A percentile compares a stretch with the other conserved stretches of the same genome.
These are phyloP conservation scores for Palaemon carinicauda DNA, from an alignment of 1,140 invertebrate genomes.

Conservation along the genomic window DNA sequence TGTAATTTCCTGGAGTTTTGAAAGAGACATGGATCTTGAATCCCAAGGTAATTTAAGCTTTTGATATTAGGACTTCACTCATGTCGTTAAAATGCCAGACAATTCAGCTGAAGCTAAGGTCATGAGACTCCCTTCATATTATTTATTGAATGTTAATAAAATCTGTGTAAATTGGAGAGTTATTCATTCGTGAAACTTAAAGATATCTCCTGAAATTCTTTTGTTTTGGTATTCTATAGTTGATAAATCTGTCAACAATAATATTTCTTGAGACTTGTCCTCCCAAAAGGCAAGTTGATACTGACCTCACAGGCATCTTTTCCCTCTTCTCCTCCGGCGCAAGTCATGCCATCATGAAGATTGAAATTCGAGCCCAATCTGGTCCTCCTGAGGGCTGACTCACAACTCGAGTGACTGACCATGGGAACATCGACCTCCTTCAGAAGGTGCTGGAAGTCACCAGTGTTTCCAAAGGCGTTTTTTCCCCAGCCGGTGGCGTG, in stretches of 20 bases:
- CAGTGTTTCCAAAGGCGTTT: slow-evolving; percentile 75
- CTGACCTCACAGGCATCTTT: slow-evolving; percentile 75
- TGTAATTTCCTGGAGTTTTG: not conserved
- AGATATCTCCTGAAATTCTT: too few relatives aligned
- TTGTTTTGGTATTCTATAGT: too few relatives aligned
- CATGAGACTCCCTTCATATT: too few relatives aligned
- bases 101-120: too few relatives aligned
- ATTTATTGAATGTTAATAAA: too few relatives aligned
- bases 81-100: not conserved
- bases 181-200: too few relatives aligned
- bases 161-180: too few relatives aligned
- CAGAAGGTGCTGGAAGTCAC: slow-evolving; percentile 74
- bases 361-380: slow-evolving; percentile 56
- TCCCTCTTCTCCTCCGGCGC: slow-evolving; percentile 90
- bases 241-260: too few relatives aligned
- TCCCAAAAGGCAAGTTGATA: not conserved
- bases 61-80: too few relatives aligned
- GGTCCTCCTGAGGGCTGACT: slow-evolving; percentile 49
- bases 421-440: slow-evolving; percentile 66
- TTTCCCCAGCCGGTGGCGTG: slow-evolving; percentile 85
- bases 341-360: slow-evolving; percentile 76
- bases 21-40: too few relatives aligned
- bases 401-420: slow-evolving; percentile 38
- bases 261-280: not conserved
- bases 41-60: too few relatives aligned